Percentiles rank a stretch among this genome's conserved stretches.
phyloP scores from a whole-genome alignment of 2,888 invertebrate genomes.

The Trissonchulus sp. region DNA sequence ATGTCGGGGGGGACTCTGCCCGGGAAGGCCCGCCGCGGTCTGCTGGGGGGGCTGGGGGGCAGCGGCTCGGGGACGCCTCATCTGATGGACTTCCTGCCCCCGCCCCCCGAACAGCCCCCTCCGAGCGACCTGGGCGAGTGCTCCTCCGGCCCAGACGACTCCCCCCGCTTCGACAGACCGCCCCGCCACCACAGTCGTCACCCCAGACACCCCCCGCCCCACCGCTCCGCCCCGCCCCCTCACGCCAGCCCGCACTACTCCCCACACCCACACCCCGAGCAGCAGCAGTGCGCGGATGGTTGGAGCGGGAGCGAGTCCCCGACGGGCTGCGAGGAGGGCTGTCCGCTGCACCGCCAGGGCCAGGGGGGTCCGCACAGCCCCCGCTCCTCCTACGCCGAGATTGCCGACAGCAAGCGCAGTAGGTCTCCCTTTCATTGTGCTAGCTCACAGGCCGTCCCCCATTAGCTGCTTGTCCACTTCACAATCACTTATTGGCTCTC shows the following conservation, averaged over 20 bases:
- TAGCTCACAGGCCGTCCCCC: no score
- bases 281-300: no score
- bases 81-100: conserved; percentile 28
- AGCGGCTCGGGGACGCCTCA: conserved; percentile 15
- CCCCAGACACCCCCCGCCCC: no score
- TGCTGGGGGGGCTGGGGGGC: neutral
- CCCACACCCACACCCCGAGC: no score
- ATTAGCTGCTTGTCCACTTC: no score
- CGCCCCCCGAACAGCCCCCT: conserved; percentile 29
- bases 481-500: neutral
- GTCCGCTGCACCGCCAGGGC: neutral
- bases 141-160: neutral
- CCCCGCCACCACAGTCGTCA: no score
- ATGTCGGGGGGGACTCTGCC: conserved; percentile 1
- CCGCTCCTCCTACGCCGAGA: conserved; percentile 22
- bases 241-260: no score
- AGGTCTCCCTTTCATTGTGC: neutral
- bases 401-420: conserved; percentile 24
- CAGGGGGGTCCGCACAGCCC: conserved; percentile 6
- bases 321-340: neutral
- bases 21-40: neutral
- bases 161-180: neutral
- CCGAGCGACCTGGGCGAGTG: conserved; percentile 4
- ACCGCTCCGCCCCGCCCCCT: no score
- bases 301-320: no score